Conservation (phyloP, 2,113 vertebrate genomes). For the Hippocampus abdominalis region DNA sequence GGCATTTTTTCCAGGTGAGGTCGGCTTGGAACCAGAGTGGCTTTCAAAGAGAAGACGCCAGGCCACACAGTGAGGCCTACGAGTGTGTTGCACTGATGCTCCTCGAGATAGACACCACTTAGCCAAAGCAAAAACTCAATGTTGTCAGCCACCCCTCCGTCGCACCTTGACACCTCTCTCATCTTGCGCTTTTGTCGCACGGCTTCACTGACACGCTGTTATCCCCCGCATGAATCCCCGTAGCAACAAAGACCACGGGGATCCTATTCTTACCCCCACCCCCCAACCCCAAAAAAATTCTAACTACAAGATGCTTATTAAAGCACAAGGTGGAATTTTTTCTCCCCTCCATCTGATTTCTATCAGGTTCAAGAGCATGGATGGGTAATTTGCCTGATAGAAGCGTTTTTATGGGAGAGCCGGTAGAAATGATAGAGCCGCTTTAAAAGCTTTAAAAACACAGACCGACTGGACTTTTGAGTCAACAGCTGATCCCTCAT, state of each 20-base stretch:
- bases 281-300: no score
- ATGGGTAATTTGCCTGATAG: slow-evolving; percentile 63
- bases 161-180: slow-evolving; percentile 64
- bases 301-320: slow-evolving; percentile 65
- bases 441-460: slow-evolving; percentile 31
- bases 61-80: slow-evolving; percentile 53
- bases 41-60: slow-evolving; percentile 15
- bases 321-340: slow-evolving; percentile 60
- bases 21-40: not conserved
- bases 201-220: slow-evolving; percentile 41
- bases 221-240: slow-evolving; percentile 41
- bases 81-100: slow-evolving; percentile 42
- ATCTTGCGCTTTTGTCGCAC: slow-evolving; percentile 62
- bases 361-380: slow-evolving; percentile 62
- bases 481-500: slow-evolving; percentile 51
- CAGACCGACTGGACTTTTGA: slow-evolving; percentile 43
- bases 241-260: slow-evolving; percentile 37
- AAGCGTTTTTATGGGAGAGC: slow-evolving; percentile 71
- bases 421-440: slow-evolving; percentile 68
- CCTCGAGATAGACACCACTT: slow-evolving; percentile 47
- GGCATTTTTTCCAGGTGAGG: slow-evolving; percentile 19
- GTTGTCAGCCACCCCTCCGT: slow-evolving; percentile 31
- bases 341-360: slow-evolving; percentile 62
- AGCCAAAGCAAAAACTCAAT: slow-evolving; percentile 60
- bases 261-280: slow-evolving; percentile 27